Evolutionary conservation across 1,140 invertebrate genomes (phyloP).

Genomic region (Nymphalis io): DNA sequence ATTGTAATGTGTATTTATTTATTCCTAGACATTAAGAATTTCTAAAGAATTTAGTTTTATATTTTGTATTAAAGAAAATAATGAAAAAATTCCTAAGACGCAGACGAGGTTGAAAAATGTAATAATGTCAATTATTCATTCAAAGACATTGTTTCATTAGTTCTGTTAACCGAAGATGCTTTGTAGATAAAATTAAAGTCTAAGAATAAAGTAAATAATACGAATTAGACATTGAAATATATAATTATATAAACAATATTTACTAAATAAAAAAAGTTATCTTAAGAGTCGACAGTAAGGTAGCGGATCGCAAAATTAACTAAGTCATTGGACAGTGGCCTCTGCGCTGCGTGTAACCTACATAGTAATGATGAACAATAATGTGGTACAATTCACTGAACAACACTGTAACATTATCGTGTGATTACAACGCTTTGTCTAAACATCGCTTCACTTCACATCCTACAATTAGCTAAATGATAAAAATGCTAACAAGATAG

Average conservation of each 20-base stretch:
- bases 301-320: not conserved
- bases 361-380: constrained; percentile 35
- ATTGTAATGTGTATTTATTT: not conserved
- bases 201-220: not conserved
- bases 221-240: not conserved
- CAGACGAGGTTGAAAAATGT: constrained; percentile 6
- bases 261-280: not conserved
- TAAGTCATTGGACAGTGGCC: not conserved
- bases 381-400: constrained; percentile 36
- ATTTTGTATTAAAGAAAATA: not conserved
- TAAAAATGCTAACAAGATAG: constrained; percentile 47
- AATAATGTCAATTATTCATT: not conserved
- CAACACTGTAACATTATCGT: constrained; percentile 33
- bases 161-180: constrained; percentile 2
- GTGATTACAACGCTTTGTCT: constrained; percentile 14
- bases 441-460: constrained; percentile 31
- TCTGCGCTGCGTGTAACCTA: constrained; percentile 20
- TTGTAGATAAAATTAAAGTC: not conserved
- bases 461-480: constrained; percentile 38
- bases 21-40: not conserved
- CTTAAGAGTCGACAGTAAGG: not conserved
- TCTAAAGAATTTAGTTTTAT: constrained; percentile 7
- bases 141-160: constrained; percentile 5
- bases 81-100: constrained; percentile 1
- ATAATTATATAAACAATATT: too few relatives aligned